These are phyloP conservation scores for Neoitamus cyanurus DNA, from an alignment of 2,888 invertebrate genomes.

Conservation along the genomic window DNA sequence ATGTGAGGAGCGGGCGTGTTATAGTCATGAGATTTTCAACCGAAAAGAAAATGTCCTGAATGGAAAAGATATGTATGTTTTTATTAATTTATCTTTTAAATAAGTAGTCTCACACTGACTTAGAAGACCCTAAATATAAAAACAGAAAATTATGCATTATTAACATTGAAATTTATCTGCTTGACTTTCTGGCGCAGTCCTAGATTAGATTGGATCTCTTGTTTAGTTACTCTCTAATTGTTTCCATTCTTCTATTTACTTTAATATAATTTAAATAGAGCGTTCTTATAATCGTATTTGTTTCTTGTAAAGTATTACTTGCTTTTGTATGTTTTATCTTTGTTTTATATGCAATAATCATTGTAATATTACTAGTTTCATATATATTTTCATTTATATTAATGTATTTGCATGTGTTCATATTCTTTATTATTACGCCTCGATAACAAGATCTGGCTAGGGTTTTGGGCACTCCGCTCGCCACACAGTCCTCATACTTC, in stretches of 20 bases:
- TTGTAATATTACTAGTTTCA: constrained; percentile 39
- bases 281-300: constrained; percentile 33
- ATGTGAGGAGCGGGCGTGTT: background rate
- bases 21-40: background rate
- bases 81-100: constrained; percentile 45
- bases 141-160: constrained; percentile 31
- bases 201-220: constrained; percentile 46
- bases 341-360: constrained; percentile 43
- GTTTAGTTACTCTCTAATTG: constrained; percentile 50
- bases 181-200: constrained; percentile 34
- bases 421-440: constrained; percentile 10
- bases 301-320: constrained; percentile 40
- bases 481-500: background rate
- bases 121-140: constrained; percentile 42
- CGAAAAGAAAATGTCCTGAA: constrained; percentile 36
- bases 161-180: constrained; percentile 51
- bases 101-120: constrained; percentile 44
- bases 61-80: constrained; percentile 43
- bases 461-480: background rate
- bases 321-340: constrained; percentile 35
- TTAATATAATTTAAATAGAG: constrained; percentile 43
- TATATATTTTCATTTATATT: constrained; percentile 37
- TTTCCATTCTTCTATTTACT: constrained; percentile 52
- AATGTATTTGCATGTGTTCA: constrained; percentile 28
- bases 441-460: background rate